Base-by-base conservation (phyloP, 2,797 vertebrate genomes). In the Danio kyathit region DNA sequence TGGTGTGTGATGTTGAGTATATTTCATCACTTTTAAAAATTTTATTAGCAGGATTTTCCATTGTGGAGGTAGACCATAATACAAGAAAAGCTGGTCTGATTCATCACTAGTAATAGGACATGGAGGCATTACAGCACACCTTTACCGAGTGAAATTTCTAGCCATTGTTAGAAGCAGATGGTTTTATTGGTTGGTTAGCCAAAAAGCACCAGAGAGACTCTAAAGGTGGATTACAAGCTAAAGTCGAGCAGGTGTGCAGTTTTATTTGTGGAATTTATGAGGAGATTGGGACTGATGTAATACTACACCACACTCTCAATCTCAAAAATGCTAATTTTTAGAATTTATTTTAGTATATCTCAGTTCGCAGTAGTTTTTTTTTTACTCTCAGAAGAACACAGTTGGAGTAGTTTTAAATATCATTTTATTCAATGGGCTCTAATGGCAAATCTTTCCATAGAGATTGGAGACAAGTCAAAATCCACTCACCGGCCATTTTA, bases 51-150 rank as follows among this genome's bases (percentile, higher is more conserved):
- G 14, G 5, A 48, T 12, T 74, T 74, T 41, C 29, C 44, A 17
- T 56, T 10, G 6, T 46, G 9, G 48, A 64, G 49, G 5, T 41
- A 64, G 7, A 64, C 7, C 44, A 66, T 21, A 66, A 65, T 56
- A 12, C 6, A 41, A 46, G 19, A 41, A 67, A 48, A 16, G 52
- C 21, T n/a, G 21, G 5, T 43, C 29, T 63, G 56, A 19, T 43
- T 8, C 54, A 71, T 52, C 88, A 84, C 85, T 86, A 88, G 86
- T 86, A 64, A 63, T 43, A 70, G 61, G 83, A 88, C 88, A 89
- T 89, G 89, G 85, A 86, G 86, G 86, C 78, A 48, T 74, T 88
- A 87, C 85, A 82, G 83, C 83, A 76, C 51, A 59, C 51, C 41
- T 65, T n/a, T 19, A 56, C n/a, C 43, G 56, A 48, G 17, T 17